Evolutionary conservation across 2,888 invertebrate genomes (phyloP).

Genomic region (Drosophila multiciliata): DNA sequence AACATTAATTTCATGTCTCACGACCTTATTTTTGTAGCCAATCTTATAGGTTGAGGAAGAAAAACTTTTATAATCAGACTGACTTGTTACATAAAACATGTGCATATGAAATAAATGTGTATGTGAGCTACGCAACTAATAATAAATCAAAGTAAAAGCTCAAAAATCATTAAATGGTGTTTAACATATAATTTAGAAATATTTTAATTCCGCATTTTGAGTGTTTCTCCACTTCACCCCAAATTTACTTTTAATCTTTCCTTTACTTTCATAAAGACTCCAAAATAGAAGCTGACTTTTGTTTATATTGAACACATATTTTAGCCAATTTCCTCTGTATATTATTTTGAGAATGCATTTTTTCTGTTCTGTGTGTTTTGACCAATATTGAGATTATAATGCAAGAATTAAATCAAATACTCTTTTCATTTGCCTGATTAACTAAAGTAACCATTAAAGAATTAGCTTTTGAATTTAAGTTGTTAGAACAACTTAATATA

Average conservation of each 20-base stretch:
- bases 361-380: not conserved
- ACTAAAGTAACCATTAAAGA: constrained; percentile 34
- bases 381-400: not conserved
- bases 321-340: rapidly evolving
- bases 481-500: constrained; percentile 16
- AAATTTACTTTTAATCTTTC: not conserved
- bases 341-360: not conserved
- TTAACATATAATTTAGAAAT: not conserved
- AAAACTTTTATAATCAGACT: not conserved
- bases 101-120: not conserved
- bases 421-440: not conserved
- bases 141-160: not conserved
- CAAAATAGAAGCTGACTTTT: not conserved
- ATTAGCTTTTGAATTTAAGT: constrained; percentile 45
- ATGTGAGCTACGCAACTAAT: not conserved
- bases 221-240: not conserved
- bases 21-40: not conserved
- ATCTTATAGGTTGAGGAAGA: not conserved
- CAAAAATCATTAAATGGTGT: not conserved
- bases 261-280: not conserved
- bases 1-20: constrained; percentile 1
- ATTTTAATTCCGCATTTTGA: not conserved
- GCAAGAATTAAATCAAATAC: not conserved
- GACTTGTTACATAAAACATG: not conserved
- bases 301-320: not conserved